phyloP scores from a whole-genome alignment of 1,140 invertebrate genomes.

The Leguminivora glycinivorella region DNA sequence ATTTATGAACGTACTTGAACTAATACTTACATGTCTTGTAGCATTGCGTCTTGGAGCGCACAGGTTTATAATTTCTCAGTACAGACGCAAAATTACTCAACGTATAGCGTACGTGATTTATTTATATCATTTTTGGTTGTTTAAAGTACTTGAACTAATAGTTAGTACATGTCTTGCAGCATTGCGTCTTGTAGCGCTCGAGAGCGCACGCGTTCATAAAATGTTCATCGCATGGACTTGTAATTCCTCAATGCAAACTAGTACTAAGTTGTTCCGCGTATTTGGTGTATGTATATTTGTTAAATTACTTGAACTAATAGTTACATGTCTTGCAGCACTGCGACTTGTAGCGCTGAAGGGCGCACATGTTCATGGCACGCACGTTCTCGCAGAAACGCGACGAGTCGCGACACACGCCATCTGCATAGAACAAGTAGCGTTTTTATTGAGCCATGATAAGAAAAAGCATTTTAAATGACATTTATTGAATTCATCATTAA shows the following conservation, averaged over 20 bases:
- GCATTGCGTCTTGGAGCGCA: neutral
- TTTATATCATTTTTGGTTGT: too few species aligned
- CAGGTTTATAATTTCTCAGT: too few species aligned
- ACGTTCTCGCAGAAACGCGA: slow-evolving; percentile 90
- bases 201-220: slow-evolving; percentile 92
- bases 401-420: slow-evolving; percentile 86
- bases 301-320: slow-evolving; percentile 36
- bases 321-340: slow-evolving; percentile 91
- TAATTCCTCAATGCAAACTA: too few species aligned
- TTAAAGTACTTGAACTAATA: slow-evolving; percentile 32
- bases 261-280: too few species aligned
- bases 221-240: too few species aligned
- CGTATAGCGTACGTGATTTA: too few species aligned
- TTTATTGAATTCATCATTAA: too few species aligned
- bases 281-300: too few species aligned
- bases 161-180: slow-evolving; percentile 89
- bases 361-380: slow-evolving; percentile 90
- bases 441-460: neutral
- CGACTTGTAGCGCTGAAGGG: slow-evolving; percentile 87
- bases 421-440: slow-evolving; percentile 70
- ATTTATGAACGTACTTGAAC: neutral
- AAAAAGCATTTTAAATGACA: neutral
- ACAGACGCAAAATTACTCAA: too few species aligned
- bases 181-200: slow-evolving; percentile 82
- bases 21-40: slow-evolving; percentile 33